phyloP scores from a whole-genome alignment of 2,113 vertebrate species.

The Dicrurus megarhynchus region DNA sequence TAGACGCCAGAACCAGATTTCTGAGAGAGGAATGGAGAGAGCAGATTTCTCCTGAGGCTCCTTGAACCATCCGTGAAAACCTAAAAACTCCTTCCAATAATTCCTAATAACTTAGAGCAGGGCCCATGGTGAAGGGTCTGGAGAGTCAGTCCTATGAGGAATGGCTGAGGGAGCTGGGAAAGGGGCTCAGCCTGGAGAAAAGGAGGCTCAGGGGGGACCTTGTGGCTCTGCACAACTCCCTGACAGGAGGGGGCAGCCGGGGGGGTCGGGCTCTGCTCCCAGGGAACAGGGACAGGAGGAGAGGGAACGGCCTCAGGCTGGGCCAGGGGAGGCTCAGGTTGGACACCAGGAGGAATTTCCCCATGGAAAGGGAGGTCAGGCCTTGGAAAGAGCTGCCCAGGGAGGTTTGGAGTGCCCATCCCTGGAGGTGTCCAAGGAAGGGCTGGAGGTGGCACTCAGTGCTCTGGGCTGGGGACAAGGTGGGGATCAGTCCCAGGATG shows the following conservation, averaged over 20 bases:
- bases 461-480: not conserved
- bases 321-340: not conserved
- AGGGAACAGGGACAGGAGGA: not conserved
- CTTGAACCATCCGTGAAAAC: not conserved
- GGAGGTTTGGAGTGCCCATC: not conserved
- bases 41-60: not conserved
- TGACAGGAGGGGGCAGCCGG: not conserved
- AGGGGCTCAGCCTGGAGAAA: not conserved
- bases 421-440: not conserved
- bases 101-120: not conserved
- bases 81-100: not conserved
- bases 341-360: not conserved
- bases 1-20: not conserved
- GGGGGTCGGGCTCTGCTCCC: not conserved
- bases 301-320: not conserved
- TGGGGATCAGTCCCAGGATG: fast-evolving
- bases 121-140: fast-evolving
- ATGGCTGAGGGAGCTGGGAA: not conserved
- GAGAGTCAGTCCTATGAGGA: not conserved
- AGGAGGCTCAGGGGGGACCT: not conserved
- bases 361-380: not conserved
- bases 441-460: fast-evolving
- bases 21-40: not conserved
- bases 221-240: not conserved
- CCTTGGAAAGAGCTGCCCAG: fast-evolving